Percentiles rank a stretch among this genome's conserved stretches.
Evolutionary conservation across 1,140 invertebrate genomes (phyloP).

Genomic region (Magallana gigas): DNA sequence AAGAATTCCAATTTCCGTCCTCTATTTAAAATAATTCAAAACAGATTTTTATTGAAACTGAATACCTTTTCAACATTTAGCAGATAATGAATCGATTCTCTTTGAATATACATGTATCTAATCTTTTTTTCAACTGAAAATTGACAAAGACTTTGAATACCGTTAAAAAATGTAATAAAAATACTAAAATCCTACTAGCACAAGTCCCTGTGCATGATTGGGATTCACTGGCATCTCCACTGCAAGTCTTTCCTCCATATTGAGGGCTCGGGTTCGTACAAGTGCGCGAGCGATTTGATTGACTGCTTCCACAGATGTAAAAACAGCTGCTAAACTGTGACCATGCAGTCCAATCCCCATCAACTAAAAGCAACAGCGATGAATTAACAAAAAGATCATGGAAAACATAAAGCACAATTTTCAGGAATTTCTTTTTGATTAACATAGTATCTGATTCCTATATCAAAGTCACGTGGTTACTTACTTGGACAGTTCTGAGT

Average conservation of each 20-base stretch:
- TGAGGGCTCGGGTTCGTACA: constrained; percentile 32
- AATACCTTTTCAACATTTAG: too few relatives aligned
- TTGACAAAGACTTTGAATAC: too few relatives aligned
- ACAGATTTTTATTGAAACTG: too few relatives aligned
- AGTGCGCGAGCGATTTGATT: not conserved
- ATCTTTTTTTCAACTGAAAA: too few relatives aligned
- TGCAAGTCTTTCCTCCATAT: constrained; percentile 34
- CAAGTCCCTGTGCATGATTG: constrained; percentile 21
- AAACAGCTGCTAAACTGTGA: constrained; percentile 18
- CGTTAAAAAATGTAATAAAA: too few relatives aligned
- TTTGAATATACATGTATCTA: too few relatives aligned
- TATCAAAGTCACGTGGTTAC: not conserved
- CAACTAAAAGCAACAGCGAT: not conserved
- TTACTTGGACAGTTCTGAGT: constrained; percentile 34
- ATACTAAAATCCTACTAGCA: not conserved
- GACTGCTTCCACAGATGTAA: constrained; percentile 9
- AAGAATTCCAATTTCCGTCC: constrained; percentile 39
- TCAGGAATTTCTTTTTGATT: too few relatives aligned
- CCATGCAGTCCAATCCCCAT: constrained; percentile 42
- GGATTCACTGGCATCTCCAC: constrained; percentile 54
- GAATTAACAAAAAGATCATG: too few relatives aligned
- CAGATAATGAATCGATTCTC: too few relatives aligned
- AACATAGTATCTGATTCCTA: too few relatives aligned
- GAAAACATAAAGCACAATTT: too few relatives aligned
- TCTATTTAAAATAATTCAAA: not conserved